These are phyloP conservation scores for Petrocephalus schoutedeni DNA, from an alignment of 2,797 vertebrate species.

Conservation along the genomic window DNA sequence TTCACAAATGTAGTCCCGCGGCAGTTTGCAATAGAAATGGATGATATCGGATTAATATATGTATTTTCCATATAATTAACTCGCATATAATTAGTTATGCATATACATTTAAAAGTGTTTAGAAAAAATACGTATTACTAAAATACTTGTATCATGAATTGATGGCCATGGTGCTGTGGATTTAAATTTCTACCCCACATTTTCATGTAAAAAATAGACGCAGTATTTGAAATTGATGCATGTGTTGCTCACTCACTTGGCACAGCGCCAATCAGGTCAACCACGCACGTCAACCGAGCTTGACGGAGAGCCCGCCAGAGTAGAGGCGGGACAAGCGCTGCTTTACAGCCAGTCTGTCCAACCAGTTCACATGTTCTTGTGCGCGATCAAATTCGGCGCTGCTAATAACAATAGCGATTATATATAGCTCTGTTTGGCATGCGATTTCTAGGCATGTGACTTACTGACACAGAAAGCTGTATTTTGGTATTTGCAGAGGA, in stretches of 20 bases:
- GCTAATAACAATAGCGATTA: background rate
- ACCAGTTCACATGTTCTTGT: background rate
- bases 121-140: background rate
- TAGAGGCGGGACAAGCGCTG: background rate
- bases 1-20: background rate
- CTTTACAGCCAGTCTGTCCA: background rate
- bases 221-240: slow-evolving; percentile 11
- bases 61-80: background rate
- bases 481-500: background rate
- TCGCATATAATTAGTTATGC: background rate
- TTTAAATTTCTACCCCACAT: background rate
- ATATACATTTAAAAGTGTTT: background rate
- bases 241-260: slow-evolving; percentile 15
- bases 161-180: background rate
- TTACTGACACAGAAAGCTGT: slow-evolving; percentile 4
- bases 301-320: background rate
- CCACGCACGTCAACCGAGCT: background rate
- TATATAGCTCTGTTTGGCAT: slow-evolving; percentile 1
- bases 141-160: background rate
- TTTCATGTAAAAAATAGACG: background rate
- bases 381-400: background rate
- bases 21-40: background rate
- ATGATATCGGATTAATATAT: background rate
- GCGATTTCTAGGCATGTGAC: background rate
- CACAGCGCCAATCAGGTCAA: slow-evolving; percentile 18